These are phyloP conservation scores for Sebastes vulpes DNA, from an alignment of 2,797 vertebrate genomes.

Conservation along the genomic window DNA sequence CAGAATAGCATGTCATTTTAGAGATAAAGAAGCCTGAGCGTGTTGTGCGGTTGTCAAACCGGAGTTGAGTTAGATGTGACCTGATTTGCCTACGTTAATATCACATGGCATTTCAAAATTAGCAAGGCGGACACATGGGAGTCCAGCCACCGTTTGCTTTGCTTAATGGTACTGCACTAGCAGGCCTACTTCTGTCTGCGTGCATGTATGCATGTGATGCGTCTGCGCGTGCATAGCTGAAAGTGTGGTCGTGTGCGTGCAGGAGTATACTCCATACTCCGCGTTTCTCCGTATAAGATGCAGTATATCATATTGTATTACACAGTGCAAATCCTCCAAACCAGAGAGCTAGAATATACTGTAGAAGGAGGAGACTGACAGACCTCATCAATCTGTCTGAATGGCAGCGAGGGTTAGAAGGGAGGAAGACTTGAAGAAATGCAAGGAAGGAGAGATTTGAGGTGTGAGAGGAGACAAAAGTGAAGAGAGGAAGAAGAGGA, in stretches of 20 bases:
- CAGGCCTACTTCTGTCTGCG: not conserved
- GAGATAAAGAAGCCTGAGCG: constrained; percentile 36
- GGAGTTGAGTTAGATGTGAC: constrained; percentile 70
- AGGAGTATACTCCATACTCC: not conserved
- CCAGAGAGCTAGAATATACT: not conserved
- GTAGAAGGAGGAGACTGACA: constrained; percentile 27
- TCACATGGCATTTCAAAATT: constrained; percentile 69
- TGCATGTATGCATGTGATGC: constrained; percentile 18
- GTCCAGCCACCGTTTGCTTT: constrained; percentile 39
- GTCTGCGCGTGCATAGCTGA: not conserved
- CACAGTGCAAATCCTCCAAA: constrained; percentile 22
- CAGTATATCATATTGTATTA: constrained; percentile 65
- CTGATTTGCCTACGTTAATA: constrained; percentile 71
- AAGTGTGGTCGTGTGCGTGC: not conserved
- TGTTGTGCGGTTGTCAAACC: constrained; percentile 62
- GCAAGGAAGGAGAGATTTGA: not conserved
- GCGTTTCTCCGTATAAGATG: not conserved
- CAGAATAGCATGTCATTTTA: constrained; percentile 29
- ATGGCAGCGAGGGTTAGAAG: not conserved
- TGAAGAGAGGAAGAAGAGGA: not conserved
- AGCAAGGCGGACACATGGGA: constrained; percentile 58
- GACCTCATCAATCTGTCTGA: constrained; percentile 19
- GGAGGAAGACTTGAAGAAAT: not conserved
- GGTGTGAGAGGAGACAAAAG: not conserved
- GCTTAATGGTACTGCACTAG: constrained; percentile 46